Conservation (phyloP, 1,140 invertebrate genomes). For the Aphis craccivora region DNA sequence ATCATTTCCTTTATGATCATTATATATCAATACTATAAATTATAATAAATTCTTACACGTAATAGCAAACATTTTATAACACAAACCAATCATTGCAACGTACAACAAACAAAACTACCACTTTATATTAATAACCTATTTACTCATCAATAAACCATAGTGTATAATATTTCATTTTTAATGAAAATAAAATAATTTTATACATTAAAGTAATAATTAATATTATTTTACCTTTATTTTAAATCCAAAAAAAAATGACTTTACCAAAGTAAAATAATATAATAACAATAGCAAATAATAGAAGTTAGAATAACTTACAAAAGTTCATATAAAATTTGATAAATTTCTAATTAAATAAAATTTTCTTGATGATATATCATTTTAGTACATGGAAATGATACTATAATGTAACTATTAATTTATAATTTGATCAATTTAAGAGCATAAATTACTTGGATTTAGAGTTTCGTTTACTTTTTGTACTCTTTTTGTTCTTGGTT, state of each 20-base stretch:
- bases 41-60: too few species aligned
- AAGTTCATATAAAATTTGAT: background rate
- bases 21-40: too few species aligned
- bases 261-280: background rate
- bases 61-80: too few species aligned
- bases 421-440: slow-evolving; percentile 36
- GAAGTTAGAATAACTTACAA: background rate
- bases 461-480: slow-evolving; percentile 35
- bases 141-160: too few species aligned
- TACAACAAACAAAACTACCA: too few species aligned
- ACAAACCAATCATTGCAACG: too few species aligned
- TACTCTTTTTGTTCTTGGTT: slow-evolving; percentile 49
- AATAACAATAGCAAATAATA: background rate
- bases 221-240: background rate
- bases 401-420: background rate
- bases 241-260: background rate
- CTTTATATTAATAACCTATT: too few species aligned
- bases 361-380: background rate
- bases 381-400: background rate
- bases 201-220: background rate
- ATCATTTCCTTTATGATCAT: too few species aligned
- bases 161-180: too few species aligned
- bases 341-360: slow-evolving; percentile 2
- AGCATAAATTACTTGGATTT: slow-evolving; percentile 32
- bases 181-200: background rate